phyloP scores from a whole-genome alignment of 2,113 vertebrate genomes.

The Xyliphius kryptos region DNA sequence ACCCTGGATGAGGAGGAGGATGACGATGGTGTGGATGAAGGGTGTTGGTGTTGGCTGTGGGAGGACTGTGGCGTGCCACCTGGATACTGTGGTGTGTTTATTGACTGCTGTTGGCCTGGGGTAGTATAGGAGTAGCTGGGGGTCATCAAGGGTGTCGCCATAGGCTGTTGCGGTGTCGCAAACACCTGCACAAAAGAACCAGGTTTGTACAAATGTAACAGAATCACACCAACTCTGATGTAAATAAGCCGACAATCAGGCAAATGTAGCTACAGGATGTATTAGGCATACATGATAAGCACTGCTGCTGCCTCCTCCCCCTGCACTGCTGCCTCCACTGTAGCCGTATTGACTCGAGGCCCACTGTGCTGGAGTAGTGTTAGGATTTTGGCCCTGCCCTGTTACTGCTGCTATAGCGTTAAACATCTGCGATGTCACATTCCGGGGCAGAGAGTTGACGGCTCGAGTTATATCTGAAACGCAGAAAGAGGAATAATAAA shows the following conservation, averaged over 20 bases:
- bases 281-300: constrained; percentile 80
- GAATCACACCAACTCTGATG: no score
- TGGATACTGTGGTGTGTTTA: constrained; percentile 88
- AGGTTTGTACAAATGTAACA: no score
- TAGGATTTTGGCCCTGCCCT: constrained; percentile 91
- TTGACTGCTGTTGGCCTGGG: constrained; percentile 80
- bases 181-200: constrained; percentile 83
- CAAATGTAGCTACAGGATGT: not conserved
- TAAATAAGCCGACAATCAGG: not conserved
- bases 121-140: constrained; percentile 95
- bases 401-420: constrained; percentile 93
- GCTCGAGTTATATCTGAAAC: constrained; percentile 91
- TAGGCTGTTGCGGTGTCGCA: constrained; percentile 90
- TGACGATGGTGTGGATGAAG: constrained; percentile 62
- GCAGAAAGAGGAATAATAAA: constrained; percentile 1
- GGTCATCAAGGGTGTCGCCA: constrained; percentile 92
- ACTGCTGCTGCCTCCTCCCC: constrained; percentile 81
- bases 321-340: constrained; percentile 77
- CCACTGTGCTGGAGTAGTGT: constrained; percentile 94
- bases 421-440: constrained; percentile 99
- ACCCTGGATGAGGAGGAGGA: constrained; percentile 80
- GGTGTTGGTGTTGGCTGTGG: constrained; percentile 71
- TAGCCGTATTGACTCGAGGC: constrained; percentile 93
- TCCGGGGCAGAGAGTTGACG: constrained; percentile 87
- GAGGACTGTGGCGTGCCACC: constrained; percentile 85